Base-by-base conservation (phyloP, 2,113 vertebrate genomes). In the Oryzias woworae region DNA sequence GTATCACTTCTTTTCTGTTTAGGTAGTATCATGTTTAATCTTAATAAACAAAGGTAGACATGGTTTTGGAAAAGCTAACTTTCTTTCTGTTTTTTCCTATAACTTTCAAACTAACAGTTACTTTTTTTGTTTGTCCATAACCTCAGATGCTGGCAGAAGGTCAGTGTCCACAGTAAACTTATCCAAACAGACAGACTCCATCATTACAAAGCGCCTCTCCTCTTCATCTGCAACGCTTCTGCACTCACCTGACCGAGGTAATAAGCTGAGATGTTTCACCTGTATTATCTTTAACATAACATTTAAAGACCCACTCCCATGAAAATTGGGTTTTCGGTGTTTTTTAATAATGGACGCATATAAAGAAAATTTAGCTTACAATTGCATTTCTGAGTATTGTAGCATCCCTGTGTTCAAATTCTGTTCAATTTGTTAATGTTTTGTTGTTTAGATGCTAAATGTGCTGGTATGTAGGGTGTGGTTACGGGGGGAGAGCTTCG, bases 161-260 rank as follows among this genome's bases (percentile, higher is more conserved):
- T 97, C 96, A 75, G 93, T 98, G 89, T 99, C 97, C 89, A 98
- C 97, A 75, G 93, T 98, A 93, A 99, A 99, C 92, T 94, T 99
- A 88, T 95, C 96, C 92, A 98, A 97, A 93, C 95, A 97, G 79
- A 87, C 92, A 80, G 97, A 98, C 89, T 93, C 95, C 45, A 92
- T 98, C 87, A 97, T 99, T 90, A 98, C 92, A 92, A 99, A 99
- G 93, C 94, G 97, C 84, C 94, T 98, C 75, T 98, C 97, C 73
- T 95, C 90, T 45, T 98, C 97, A 84, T 99, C 96, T 78, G 97
- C 96, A 87, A 98, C 96, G 77, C 95, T 99, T 83, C 90, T 98
- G 84, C 95, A 98, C 93, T 95, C 96, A 89, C 93, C 95, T 89
- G 96, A 99, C 92, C 90, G 95, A 98, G 97, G 96, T 99, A 95